Evolutionary conservation across 1,140 invertebrate genomes (phyloP).

Genomic region (Penaeus vannamei): DNA sequence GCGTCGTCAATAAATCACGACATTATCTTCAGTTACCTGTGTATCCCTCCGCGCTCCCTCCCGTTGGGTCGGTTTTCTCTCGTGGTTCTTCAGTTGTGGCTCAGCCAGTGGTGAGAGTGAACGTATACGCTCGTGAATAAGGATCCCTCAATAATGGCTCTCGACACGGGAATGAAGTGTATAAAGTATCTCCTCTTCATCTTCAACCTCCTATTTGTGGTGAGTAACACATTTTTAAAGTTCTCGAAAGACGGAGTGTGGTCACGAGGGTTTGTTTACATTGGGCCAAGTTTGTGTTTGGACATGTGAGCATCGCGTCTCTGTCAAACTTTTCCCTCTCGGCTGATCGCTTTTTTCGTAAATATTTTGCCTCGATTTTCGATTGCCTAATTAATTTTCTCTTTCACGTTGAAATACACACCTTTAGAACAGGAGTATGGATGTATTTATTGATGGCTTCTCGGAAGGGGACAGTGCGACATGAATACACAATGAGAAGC

Average conservation of each 20-base stretch:
- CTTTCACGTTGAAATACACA: no score
- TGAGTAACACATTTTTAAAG: slow-evolving; percentile 20
- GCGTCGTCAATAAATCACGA: not conserved
- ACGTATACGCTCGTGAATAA: slow-evolving; percentile 18
- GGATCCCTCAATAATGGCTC: slow-evolving; percentile 53
- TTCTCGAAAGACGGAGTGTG: not conserved
- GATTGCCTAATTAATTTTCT: no score
- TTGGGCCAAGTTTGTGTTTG: no score
- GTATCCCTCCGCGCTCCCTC: slow-evolving; percentile 50
- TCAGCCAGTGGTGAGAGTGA: slow-evolving; percentile 49
- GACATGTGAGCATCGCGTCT: no score
- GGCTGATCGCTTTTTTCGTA: no score
- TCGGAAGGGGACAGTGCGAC: no score
- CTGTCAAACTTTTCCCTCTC: no score
- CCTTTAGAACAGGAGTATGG: no score
- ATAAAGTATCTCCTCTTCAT: slow-evolving; percentile 67
- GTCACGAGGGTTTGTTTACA: not conserved
- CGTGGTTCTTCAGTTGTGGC: slow-evolving; percentile 47
- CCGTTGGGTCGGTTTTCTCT: not conserved
- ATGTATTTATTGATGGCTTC: no score
- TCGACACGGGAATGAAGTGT: slow-evolving; percentile 67
- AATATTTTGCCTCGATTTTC: no score
- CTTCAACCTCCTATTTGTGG: slow-evolving; percentile 67
- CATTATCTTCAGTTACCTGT: slow-evolving; percentile 35
- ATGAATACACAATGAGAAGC: no score